phyloP scores from a whole-genome alignment of 2,888 invertebrate genomes.

The Augiades crinisus region DNA sequence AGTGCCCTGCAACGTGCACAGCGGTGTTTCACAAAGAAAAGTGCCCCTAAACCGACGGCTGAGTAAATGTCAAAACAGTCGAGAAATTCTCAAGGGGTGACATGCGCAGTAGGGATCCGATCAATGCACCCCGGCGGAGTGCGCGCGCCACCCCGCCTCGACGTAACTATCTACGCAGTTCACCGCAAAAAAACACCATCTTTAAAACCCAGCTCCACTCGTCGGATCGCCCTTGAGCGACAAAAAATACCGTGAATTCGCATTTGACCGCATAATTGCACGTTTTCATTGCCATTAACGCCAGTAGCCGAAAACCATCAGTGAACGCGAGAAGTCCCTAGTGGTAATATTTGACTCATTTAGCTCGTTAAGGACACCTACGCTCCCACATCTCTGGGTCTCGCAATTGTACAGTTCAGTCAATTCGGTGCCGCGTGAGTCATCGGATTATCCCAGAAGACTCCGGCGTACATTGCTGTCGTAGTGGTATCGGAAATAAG shows the following conservation, averaged over 20 bases:
- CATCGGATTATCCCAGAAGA: constrained; percentile 67
- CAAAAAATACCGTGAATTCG: constrained; percentile 46
- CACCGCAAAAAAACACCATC: constrained; percentile 61
- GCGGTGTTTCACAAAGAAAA: constrained; percentile 30
- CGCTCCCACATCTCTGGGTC: constrained; percentile 45
- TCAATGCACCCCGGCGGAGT: constrained; percentile 69
- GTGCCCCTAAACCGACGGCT: constrained; percentile 35
- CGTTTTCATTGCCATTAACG: constrained; percentile 37
- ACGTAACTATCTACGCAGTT: constrained; percentile 70
- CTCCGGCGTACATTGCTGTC: constrained; percentile 52
- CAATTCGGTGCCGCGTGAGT: constrained; percentile 63
- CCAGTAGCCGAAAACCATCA: constrained; percentile 42
- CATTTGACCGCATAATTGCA: constrained; percentile 24
- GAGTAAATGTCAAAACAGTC: constrained; percentile 64
- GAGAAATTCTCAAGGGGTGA: constrained; percentile 50
- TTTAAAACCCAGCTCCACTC: constrained; percentile 48
- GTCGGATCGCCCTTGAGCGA: constrained; percentile 56
- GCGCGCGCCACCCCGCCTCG: constrained; percentile 69
- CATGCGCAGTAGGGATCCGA: constrained; percentile 73
- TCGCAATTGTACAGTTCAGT: constrained; percentile 49
- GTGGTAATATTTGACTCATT: constrained; percentile 32
- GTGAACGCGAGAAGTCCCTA: constrained; percentile 39
- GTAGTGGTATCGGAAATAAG: constrained; percentile 45
- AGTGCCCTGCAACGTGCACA: constrained; percentile 32
- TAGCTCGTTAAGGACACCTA: constrained; percentile 76